phyloP scores from a whole-genome alignment of 1,140 invertebrate genomes.

The Plutomurus gul region DNA sequence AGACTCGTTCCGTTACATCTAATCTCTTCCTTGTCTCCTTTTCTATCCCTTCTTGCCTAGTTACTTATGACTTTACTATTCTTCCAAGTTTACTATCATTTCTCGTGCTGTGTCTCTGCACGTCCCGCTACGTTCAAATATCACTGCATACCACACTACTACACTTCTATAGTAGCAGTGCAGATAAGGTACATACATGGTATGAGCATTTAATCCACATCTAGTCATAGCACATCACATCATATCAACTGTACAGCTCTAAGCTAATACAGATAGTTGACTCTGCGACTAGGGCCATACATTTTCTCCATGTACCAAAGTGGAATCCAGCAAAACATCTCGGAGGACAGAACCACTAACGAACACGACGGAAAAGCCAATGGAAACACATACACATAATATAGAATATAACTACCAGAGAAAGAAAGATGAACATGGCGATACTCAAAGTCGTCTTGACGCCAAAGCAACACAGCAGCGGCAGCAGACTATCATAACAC shows the following conservation, averaged over 20 bases:
- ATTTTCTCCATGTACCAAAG: background rate
- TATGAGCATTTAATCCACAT: background rate
- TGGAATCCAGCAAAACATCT: background rate
- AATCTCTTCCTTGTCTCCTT: slow-evolving; percentile 34
- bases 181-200: background rate
- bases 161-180: background rate
- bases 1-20: slow-evolving; percentile 30
- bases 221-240: background rate
- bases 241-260: background rate
- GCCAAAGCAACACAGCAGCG: background rate
- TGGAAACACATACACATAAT: background rate
- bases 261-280: too few species aligned
- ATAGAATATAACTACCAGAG: too few species aligned
- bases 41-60: slow-evolving; percentile 3
- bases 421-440: slow-evolving; percentile 16
- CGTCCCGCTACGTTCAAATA: too few species aligned
- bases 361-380: background rate
- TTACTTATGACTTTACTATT: background rate
- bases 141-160: background rate
- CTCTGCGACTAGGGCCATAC: too few species aligned
- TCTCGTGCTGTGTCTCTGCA: too few species aligned
- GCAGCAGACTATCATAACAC: background rate
- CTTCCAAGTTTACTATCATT: background rate
- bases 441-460: background rate
- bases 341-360: too few species aligned